phyloP scores from a whole-genome alignment of 1,140 invertebrate genomes.

The Microplitis demolitor region DNA sequence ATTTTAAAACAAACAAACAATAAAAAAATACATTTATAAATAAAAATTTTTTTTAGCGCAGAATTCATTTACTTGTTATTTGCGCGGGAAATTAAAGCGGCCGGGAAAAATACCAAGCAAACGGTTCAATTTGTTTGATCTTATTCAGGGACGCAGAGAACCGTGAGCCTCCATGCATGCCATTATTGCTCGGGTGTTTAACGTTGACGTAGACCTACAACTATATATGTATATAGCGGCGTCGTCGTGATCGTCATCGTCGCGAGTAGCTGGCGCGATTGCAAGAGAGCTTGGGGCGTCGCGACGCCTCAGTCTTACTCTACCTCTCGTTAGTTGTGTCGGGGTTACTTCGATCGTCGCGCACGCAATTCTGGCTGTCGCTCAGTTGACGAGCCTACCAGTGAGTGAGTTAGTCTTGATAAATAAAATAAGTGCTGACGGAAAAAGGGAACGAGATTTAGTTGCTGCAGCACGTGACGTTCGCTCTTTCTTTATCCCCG shows the following conservation, averaged over 20 bases:
- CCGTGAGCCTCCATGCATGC: not conserved
- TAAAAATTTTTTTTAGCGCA: too few relatives aligned
- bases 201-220: not conserved
- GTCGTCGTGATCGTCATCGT: slow-evolving; percentile 36
- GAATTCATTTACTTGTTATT: not conserved
- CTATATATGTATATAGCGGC: not conserved
- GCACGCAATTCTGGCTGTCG: slow-evolving; percentile 13
- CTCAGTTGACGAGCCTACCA: not conserved
- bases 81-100: not conserved
- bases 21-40: too few relatives aligned
- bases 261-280: slow-evolving; percentile 27
- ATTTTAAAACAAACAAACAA: not conserved
- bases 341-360: not conserved
- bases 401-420: not conserved
- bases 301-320: slow-evolving; percentile 54
- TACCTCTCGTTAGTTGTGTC: slow-evolving; percentile 43
- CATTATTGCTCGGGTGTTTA: not conserved
- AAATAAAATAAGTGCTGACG: slow-evolving; percentile 32
- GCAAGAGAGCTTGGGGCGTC: slow-evolving; percentile 42
- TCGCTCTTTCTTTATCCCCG: too few relatives aligned
- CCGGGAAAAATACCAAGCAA: not conserved
- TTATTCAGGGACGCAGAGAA: not conserved
- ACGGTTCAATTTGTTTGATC: slow-evolving; percentile 15
- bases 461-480: too few relatives aligned
- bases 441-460: not conserved